Evolutionary conservation across 1,140 invertebrate species (phyloP).

Genomic region (Oncopodura yosiiana): DNA sequence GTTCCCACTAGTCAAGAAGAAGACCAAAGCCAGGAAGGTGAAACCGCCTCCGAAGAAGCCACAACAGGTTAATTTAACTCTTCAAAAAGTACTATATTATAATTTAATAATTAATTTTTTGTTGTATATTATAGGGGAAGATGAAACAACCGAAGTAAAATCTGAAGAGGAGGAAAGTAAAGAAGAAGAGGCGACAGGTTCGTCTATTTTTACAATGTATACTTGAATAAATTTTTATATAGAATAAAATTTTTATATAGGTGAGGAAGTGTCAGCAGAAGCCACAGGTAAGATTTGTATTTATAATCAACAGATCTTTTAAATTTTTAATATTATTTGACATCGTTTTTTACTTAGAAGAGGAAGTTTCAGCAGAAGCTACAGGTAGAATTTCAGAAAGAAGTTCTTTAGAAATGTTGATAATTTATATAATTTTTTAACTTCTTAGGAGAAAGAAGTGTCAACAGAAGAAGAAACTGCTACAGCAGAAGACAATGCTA

Average conservation of each 20-base stretch:
- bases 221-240: too few relatives aligned
- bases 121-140: conserved; percentile 17
- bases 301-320: too few relatives aligned
- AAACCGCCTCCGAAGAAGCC: conserved; percentile 18
- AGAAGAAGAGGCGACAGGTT: conserved; percentile 19
- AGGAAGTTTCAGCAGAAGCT: conserved; percentile 24
- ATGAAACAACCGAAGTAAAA: conserved; percentile 15
- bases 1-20: conserved; percentile 22
- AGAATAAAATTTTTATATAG: too few relatives aligned
- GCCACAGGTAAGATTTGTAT: conserved; percentile 1
- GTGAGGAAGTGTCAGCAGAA: conserved; percentile 25
- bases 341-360: conserved; percentile 3
- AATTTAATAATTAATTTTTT: too few relatives aligned
- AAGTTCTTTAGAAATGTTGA: too few relatives aligned
- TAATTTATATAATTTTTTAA: too few relatives aligned
- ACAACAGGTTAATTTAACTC: too few relatives aligned
- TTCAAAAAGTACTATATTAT: neutral
- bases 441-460: too few relatives aligned
- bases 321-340: neutral
- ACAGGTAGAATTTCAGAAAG: neutral
- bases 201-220: too few relatives aligned
- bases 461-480: conserved; percentile 20
- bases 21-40: conserved; percentile 19
- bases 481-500: conserved; percentile 12
- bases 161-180: conserved; percentile 11